Percentiles rank a stretch among this genome's conserved stretches.
Evolutionary conservation across 2,113 vertebrate species (phyloP).

Genomic region (Ophthalmolycus amberensis): DNA sequence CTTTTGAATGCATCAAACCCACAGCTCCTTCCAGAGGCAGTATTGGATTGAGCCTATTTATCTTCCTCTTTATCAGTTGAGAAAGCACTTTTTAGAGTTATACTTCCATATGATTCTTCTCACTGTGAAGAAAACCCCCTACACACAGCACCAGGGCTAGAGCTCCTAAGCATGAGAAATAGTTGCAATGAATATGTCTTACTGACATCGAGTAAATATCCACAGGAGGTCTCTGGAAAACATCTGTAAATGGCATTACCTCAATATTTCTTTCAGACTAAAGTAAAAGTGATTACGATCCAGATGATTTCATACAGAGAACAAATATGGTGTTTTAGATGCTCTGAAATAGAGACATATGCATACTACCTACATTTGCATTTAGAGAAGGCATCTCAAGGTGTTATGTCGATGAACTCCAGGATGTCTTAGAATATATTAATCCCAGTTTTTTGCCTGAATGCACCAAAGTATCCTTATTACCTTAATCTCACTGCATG

Average conservation of each 20-base stretch:
- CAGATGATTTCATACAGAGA: constrained; percentile 11
- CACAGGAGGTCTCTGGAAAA: constrained; percentile 60
- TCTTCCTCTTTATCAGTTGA: constrained; percentile 80
- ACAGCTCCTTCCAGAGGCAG: constrained; percentile 71
- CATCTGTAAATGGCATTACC: constrained; percentile 57
- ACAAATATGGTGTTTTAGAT: constrained; percentile 45
- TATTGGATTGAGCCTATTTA: constrained; percentile 79
- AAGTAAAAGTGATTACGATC: constrained; percentile 53
- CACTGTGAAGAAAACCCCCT: constrained; percentile 63
- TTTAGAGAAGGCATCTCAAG: constrained; percentile 69
- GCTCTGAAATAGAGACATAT: constrained; percentile 57
- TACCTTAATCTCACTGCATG: constrained; percentile 18
- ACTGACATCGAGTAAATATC: constrained; percentile 58
- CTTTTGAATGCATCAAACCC: constrained; percentile 76
- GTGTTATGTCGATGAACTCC: constrained; percentile 30
- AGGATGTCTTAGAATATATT: constrained; percentile 44
- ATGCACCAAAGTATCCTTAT: constrained; percentile 26
- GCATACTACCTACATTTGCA: constrained; percentile 56
- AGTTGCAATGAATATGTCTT: constrained; percentile 63
- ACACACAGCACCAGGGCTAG: constrained; percentile 30
- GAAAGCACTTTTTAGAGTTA: constrained; percentile 80
- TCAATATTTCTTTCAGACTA: constrained; percentile 42
- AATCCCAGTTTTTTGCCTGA: constrained; percentile 35
- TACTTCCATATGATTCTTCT: constrained; percentile 69
- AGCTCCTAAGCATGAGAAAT: constrained; percentile 58